Evolutionary conservation across 1,140 invertebrate species (phyloP).

Genomic region (Brachionus calyciflorus): DNA sequence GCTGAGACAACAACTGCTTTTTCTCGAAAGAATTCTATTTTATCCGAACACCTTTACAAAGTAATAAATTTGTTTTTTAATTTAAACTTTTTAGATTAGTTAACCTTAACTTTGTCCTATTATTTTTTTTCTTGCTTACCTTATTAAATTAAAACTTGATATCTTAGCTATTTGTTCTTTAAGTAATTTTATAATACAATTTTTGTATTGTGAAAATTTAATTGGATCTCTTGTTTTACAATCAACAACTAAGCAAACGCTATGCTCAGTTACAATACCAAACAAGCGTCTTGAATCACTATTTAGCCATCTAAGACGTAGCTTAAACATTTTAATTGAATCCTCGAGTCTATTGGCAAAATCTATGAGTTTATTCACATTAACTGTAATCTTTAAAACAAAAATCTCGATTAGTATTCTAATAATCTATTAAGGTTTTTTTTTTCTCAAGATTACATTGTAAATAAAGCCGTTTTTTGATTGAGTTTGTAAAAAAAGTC

Average conservation of each 20-base stretch:
- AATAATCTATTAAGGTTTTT: not conserved
- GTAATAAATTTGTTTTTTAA: not conserved
- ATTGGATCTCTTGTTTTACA: slow-evolving; percentile 56
- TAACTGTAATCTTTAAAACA: slow-evolving; percentile 52
- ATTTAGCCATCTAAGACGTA: slow-evolving; percentile 58
- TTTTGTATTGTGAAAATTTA: slow-evolving; percentile 58
- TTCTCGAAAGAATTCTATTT: slow-evolving; percentile 52
- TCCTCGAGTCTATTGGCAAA: slow-evolving; percentile 54
- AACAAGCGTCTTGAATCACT: slow-evolving; percentile 59
- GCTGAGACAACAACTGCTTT: slow-evolving; percentile 56
- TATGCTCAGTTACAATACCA: slow-evolving; percentile 58
- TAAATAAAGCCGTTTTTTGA: slow-evolving; percentile 21
- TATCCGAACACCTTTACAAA: slow-evolving; percentile 54
- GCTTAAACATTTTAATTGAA: slow-evolving; percentile 54
- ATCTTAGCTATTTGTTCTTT: slow-evolving; percentile 57
- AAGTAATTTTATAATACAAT: slow-evolving; percentile 55
- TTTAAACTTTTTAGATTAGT: too few species aligned
- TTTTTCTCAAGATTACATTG: too few species aligned
- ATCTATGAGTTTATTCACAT: slow-evolving; percentile 54
- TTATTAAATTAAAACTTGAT: slow-evolving; percentile 59
- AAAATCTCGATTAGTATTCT: not conserved
- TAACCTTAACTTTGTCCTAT: too few species aligned
- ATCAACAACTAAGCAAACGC: slow-evolving; percentile 57
- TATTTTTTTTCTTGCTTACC: slow-evolving; percentile 53
- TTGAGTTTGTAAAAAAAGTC: slow-evolving; percentile 24